Conservation (phyloP, 2,113 vertebrate species). For the Odocoileus virginianus region DNA sequence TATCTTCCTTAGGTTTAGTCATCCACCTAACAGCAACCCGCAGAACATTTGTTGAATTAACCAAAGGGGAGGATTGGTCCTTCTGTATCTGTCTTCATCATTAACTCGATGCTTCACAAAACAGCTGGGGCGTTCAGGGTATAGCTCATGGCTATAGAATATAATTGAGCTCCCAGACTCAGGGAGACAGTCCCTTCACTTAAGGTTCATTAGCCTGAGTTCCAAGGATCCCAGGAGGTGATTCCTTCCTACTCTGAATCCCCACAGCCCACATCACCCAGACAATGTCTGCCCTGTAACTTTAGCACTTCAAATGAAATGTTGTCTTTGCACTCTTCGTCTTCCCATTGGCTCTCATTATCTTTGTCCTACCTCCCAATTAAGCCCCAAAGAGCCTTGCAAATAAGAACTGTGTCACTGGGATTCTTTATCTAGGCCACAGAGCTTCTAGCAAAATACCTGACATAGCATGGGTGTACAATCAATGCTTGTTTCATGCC, state of each 20-base stretch:
- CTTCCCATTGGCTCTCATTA: background rate
- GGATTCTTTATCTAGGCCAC: conserved; percentile 19
- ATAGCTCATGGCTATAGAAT: conserved; percentile 6
- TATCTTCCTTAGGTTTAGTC: background rate
- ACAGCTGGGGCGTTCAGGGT: conserved; percentile 15
- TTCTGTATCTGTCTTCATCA: background rate
- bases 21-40: background rate
- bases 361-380: background rate
- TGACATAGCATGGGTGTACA: background rate
- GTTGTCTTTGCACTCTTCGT: background rate
- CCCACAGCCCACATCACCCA: background rate
- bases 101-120: conserved; percentile 21
- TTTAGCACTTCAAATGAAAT: background rate
- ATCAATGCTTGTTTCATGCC: background rate
- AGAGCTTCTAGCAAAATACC: background rate
- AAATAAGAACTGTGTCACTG: background rate
- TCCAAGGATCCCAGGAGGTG: conserved; percentile 36
- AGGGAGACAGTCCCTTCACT: conserved; percentile 30
- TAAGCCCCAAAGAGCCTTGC: background rate
- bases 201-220: conserved; percentile 50
- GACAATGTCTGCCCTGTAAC: background rate
- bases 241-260: conserved; percentile 45
- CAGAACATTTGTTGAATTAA: background rate
- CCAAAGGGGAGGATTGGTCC: background rate
- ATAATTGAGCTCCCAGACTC: conserved; percentile 42